Conservation (phyloP, 1,140 invertebrate species). For the Lanistes nyassanus region DNA sequence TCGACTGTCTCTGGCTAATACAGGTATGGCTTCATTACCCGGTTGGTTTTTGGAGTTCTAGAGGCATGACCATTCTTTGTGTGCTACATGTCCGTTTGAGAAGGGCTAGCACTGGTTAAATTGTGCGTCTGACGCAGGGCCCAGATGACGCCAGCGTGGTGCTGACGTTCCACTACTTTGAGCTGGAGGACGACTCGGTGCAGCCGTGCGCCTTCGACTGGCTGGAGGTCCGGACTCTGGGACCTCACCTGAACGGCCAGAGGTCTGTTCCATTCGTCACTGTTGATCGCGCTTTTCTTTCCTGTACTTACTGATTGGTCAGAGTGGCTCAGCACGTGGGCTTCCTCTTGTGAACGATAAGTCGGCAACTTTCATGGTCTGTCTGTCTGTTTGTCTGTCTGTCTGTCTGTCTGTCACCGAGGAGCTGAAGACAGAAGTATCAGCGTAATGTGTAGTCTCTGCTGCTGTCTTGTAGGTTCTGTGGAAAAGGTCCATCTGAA, state of each 20-base stretch:
- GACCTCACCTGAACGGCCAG: constrained; percentile 34
- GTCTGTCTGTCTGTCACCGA: too few species aligned
- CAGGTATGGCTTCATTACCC: constrained; percentile 23
- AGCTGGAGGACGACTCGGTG: constrained; percentile 31
- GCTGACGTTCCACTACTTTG: constrained; percentile 28
- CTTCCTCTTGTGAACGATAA: not conserved
- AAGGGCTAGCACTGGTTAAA: not conserved
- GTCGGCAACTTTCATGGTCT: not conserved
- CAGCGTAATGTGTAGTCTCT: not conserved
- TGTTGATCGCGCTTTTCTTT: not conserved
- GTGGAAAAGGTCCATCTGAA: constrained; percentile 20
- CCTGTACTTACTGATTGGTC: not conserved
- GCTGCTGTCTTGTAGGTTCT: constrained; percentile 18
- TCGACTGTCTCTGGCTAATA: constrained; percentile 41
- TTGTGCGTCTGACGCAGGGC: constrained; percentile 26
- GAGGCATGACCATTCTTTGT: not conserved
- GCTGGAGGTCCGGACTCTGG: constrained; percentile 35
- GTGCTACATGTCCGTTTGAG: not conserved
- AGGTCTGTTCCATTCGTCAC: constrained; percentile 17
- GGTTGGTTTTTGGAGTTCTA: not conserved
- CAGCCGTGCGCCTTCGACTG: constrained; percentile 33
- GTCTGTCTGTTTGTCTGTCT: too few species aligned
- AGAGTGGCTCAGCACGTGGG: not conserved
- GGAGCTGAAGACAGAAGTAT: not conserved
- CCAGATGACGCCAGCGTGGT: constrained; percentile 24